phyloP scores from a whole-genome alignment of 2,113 vertebrate genomes.

The Stictonetta naevosa region DNA sequence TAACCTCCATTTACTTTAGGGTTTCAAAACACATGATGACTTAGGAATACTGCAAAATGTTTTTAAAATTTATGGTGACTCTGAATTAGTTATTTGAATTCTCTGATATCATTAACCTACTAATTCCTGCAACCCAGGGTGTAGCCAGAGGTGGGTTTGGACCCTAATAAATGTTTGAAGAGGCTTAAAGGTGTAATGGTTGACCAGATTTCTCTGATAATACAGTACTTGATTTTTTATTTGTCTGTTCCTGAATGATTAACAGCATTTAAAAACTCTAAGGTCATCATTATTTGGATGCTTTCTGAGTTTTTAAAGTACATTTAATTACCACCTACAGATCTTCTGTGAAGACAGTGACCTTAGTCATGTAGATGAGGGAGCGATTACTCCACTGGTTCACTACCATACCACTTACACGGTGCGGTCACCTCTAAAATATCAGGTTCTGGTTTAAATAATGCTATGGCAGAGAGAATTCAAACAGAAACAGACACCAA shows the following conservation, averaged over 20 bases:
- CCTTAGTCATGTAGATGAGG: constrained; percentile 3
- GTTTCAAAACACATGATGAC: background rate
- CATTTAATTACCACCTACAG: constrained; percentile 35
- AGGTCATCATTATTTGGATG: constrained; percentile 9
- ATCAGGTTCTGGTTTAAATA: background rate
- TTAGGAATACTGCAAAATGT: background rate
- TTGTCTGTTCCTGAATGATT: constrained; percentile 2
- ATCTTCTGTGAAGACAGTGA: constrained; percentile 1
- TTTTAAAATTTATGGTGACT: constrained; percentile 33
- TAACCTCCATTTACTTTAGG: constrained; percentile 21
- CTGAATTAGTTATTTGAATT: constrained; percentile 35
- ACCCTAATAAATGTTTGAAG: background rate
- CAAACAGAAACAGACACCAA: background rate
- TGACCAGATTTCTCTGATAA: constrained; percentile 8
- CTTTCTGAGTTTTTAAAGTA: constrained; percentile 15
- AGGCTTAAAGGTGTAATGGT: background rate
- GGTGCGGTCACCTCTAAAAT: background rate
- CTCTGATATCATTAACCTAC: constrained; percentile 28
- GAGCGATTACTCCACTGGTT: background rate
- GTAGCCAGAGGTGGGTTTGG: background rate
- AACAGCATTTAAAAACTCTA: background rate
- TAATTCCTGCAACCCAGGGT: constrained; percentile 2
- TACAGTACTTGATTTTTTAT: background rate
- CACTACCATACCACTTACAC: background rate
- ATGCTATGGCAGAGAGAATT: background rate